phyloP scores from a whole-genome alignment of 1,140 invertebrate species.

The Anthonomus grandis region DNA sequence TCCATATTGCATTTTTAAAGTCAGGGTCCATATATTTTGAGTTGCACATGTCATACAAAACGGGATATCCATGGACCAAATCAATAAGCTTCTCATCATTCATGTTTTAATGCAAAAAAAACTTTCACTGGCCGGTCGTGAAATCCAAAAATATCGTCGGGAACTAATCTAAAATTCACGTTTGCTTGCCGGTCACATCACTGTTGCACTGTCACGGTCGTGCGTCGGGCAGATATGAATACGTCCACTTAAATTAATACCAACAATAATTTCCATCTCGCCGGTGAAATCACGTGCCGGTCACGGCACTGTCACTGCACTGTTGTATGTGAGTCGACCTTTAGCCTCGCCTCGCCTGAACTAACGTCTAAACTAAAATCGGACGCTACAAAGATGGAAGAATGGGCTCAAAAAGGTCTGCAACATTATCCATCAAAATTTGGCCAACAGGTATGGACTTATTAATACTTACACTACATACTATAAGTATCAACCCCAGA shows the following conservation, averaged over 20 bases:
- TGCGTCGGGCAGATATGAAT: neutral
- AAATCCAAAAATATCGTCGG: conserved; percentile 3
- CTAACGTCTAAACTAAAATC: too few relatives aligned
- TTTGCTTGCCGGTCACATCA: neutral
- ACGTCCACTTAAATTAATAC: neutral
- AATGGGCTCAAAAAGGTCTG: too few relatives aligned
- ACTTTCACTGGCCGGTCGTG: too few relatives aligned
- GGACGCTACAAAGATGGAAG: too few relatives aligned
- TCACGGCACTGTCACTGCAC: conserved; percentile 10
- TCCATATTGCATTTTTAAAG: conserved; percentile 10
- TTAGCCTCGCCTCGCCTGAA: too few relatives aligned
- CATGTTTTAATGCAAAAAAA: too few relatives aligned
- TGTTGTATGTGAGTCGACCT: too few relatives aligned
- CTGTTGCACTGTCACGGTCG: conserved; percentile 5
- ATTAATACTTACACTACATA: too few relatives aligned
- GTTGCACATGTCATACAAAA: conserved; percentile 8
- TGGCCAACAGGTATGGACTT: too few relatives aligned
- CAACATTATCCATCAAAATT: too few relatives aligned
- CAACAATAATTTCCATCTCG: conserved; percentile 11
- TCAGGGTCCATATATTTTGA: conserved; percentile 13
- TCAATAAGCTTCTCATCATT: too few relatives aligned
- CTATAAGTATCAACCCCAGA: too few relatives aligned
- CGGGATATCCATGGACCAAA: conserved; percentile 1
- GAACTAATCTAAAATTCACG: conserved; percentile 3
- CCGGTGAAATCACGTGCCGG: conserved; percentile 4